Evolutionary conservation across 1,140 invertebrate genomes (phyloP).

Genomic region (Dendroctonus valens): DNA sequence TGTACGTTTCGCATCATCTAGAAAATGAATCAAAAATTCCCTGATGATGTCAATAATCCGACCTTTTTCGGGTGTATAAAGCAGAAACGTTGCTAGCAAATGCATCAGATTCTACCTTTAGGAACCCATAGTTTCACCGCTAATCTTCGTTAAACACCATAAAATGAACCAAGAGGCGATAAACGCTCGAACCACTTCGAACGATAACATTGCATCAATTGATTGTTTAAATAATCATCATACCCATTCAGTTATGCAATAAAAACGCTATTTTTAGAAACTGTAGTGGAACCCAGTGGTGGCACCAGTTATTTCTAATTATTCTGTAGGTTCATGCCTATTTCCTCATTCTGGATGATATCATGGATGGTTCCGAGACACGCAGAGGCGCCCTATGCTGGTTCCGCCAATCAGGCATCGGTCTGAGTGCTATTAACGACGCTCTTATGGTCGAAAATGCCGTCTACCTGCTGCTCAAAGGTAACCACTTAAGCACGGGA

Average conservation of each 20-base stretch:
- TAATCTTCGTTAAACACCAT: too few species aligned
- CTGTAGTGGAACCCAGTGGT: too few species aligned
- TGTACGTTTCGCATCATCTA: too few species aligned
- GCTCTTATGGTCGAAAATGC: slow-evolving; percentile 74
- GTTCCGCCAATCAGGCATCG: slow-evolving; percentile 80
- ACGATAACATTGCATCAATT: too few species aligned
- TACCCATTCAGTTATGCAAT: background rate
- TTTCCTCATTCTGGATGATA: slow-evolving; percentile 85
- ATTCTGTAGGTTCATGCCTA: slow-evolving; percentile 74
- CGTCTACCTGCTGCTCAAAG: slow-evolving; percentile 76
- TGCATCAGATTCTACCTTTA: too few species aligned
- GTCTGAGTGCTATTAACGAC: slow-evolving; percentile 85
- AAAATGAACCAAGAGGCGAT: too few species aligned
- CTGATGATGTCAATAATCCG: too few species aligned
- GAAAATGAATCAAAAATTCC: too few species aligned
- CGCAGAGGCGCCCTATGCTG: slow-evolving; percentile 86
- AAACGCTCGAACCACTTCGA: too few species aligned
- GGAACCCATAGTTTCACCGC: too few species aligned
- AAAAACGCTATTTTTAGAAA: background rate
- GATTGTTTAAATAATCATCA: background rate
- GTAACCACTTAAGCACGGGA: slow-evolving; percentile 32
- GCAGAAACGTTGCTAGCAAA: too few species aligned
- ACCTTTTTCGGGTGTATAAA: too few species aligned
- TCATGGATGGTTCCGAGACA: slow-evolving; percentile 82
- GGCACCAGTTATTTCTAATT: slow-evolving; percentile 16